Percentiles rank a stretch among this genome's conserved stretches.
Conservation (phyloP, 2,797 vertebrate species). For the Channa striata region DNA sequence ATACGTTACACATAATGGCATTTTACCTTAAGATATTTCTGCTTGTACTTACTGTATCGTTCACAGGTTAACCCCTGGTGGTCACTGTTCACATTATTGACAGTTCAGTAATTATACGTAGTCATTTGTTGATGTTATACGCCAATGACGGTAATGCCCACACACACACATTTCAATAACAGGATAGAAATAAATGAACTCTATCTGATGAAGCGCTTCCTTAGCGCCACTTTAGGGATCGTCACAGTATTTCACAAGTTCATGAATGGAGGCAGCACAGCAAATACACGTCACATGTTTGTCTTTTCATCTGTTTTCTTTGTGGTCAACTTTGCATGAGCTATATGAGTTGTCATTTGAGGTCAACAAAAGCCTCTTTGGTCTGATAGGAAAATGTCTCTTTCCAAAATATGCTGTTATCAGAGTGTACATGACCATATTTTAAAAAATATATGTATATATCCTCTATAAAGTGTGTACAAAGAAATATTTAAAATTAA, state of each 20-base stretch:
- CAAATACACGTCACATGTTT: slow-evolving; percentile 12
- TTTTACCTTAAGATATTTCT: neutral
- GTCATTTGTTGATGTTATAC: neutral
- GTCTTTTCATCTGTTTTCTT: slow-evolving; percentile 15
- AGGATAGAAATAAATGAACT: neutral
- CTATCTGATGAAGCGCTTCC: neutral
- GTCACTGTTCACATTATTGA: neutral
- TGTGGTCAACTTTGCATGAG: slow-evolving; percentile 70
- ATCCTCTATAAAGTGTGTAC: no score
- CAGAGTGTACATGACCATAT: neutral
- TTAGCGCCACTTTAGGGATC: neutral
- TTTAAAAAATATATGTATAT: no score
- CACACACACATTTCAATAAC: no score
- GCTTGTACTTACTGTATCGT: neutral
- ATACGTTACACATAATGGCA: neutral
- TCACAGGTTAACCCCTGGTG: neutral
- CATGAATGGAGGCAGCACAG: neutral
- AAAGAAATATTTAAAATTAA: no score
- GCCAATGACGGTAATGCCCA: no score
- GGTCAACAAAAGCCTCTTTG: slow-evolving; percentile 56
- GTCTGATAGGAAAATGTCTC: slow-evolving; percentile 51
- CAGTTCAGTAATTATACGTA: neutral
- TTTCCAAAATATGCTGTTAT: neutral
- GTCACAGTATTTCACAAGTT: slow-evolving; percentile 1
- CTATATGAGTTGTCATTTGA: slow-evolving; percentile 29